Base-by-base conservation (phyloP, 1,140 invertebrate genomes). In the Ruditapes philippinarum region DNA sequence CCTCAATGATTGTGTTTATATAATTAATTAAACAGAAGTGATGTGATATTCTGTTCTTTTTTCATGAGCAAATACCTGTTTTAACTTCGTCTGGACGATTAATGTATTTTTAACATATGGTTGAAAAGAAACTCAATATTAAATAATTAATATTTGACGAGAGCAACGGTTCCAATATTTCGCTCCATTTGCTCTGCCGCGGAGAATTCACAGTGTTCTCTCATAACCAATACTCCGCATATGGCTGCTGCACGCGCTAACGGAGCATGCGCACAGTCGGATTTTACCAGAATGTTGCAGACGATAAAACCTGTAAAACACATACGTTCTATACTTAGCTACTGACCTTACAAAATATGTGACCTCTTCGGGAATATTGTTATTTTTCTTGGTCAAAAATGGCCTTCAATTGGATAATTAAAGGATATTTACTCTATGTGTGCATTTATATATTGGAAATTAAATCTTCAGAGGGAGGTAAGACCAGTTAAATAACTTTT, bases 291-390 rank as follows among this genome's bases (percentile, higher is more conserved):
- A 51, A 45, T 54, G 45, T 36, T 51, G 74, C 74, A 78, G 74
- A 78, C 74, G 74, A 78, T 78, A 36, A 19, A n/a, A 36, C 45
- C 42, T 78, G 73, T 54, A 51, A 51, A 57, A 78, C 74, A 51
- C 74, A 78, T 78, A 78, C 7, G 38, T 51, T 49, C 74, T 51
- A 78, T 51, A 51, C 74, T 78, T 51, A 51, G 45, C 28, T 78
- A 31, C 45, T 78, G 74, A 78, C 74, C 74, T 78, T 51, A 78
- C 49, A 78, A 78, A 78, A 78, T 78, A 78, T 78, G 74, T 78
- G 74, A 78, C 74, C 74, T 78, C 28, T 78, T 54, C 45, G 33
- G 36, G 31, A 36, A 78, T 54, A 78, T 12, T 17, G 14, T n/a
- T 51, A n/a, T n/a, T 51, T 31, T 78, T 78, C 74, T 78, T 51